Percentiles rank a stretch among this genome's conserved stretches.
These are phyloP conservation scores for Papilio elwesi DNA, from an alignment of 2,888 invertebrate species.

Conservation along the genomic window DNA sequence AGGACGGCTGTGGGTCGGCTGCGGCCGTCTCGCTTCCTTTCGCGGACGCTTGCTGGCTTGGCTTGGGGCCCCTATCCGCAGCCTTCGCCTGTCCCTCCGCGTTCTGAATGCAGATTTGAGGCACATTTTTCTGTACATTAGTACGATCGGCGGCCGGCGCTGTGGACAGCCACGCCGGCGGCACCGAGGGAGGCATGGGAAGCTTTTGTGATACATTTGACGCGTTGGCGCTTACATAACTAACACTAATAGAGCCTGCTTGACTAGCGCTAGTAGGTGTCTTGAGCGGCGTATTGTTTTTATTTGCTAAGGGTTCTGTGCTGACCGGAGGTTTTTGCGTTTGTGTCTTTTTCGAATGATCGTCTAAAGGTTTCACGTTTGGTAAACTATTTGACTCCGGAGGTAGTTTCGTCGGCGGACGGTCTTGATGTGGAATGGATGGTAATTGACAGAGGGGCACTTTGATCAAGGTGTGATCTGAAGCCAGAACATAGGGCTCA, in stretches of 20 bases:
- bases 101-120: constrained; percentile 69
- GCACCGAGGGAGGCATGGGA: constrained; percentile 74
- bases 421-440: constrained; percentile 69
- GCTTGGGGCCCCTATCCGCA: constrained; percentile 56
- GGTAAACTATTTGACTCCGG: constrained; percentile 52
- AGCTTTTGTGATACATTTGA: constrained; percentile 55
- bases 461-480: constrained; percentile 54
- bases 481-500: constrained; percentile 45
- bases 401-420: constrained; percentile 55
- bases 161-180: constrained; percentile 69
- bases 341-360: constrained; percentile 19
- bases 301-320: constrained; percentile 45
- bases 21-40: constrained; percentile 52
- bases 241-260: constrained; percentile 45
- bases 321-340: constrained; percentile 34
- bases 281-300: constrained; percentile 19
- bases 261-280: constrained; percentile 32
- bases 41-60: constrained; percentile 53
- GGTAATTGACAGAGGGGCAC: constrained; percentile 67
- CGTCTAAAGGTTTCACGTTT: constrained; percentile 47
- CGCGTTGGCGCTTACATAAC: constrained; percentile 48
- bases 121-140: constrained; percentile 55
- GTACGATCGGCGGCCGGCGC: constrained; percentile 48
- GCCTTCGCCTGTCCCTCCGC: constrained; percentile 57
- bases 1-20: constrained; percentile 70